Base-by-base conservation (phyloP, 2,888 invertebrate genomes). In the Pristionchus arcanus region DNA sequence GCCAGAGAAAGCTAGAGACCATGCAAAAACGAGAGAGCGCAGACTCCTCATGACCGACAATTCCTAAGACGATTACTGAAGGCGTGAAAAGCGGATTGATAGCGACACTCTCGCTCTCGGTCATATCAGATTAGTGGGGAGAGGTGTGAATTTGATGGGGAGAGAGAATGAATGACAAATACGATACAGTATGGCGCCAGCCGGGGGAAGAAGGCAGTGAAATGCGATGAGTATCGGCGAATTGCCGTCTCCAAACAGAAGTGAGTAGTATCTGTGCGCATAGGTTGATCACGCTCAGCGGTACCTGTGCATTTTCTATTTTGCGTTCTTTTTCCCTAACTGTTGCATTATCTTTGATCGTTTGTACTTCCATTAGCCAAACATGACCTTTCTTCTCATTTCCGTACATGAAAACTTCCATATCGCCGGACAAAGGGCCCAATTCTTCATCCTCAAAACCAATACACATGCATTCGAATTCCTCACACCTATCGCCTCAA, bases 401-500 rank as follows among this genome's bases (percentile, higher is more conserved):
- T 42, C 9, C 42, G 42, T 42, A 3, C 9, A 42, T 9, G 42
- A 3, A 42, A 42, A 42, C 9, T 42, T 55, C 55, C 55, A 55
- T 55, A 55, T 71, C 31, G 31, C 71, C 74, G 21, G 37, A 74
- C 74, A 74, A 74, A 74, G 74, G 37, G 74, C 37, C n/a, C 37
- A 34, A 68, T 68, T 31, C 21, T 15, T 81, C 81, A 71, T 71
- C 34, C 71, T 9, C 81, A 28, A 9, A 42, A 42, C 49, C 81
- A 81, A 49, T 49, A 42, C 59, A 59, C 42, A 7, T 13, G 42
- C 77, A 81, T 81, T 81, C 49, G 81, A 81, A 81, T 81, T 81
- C 81, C 81, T 81, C 49, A 49, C 81, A 81, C 81, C 81, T 77
- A 42, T 74, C 74, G 74, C 81, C 81, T 21, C 21, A 81, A 81